These are phyloP conservation scores for Sander lucioperca DNA, from an alignment of 2,113 vertebrate species.

Conservation along the genomic window DNA sequence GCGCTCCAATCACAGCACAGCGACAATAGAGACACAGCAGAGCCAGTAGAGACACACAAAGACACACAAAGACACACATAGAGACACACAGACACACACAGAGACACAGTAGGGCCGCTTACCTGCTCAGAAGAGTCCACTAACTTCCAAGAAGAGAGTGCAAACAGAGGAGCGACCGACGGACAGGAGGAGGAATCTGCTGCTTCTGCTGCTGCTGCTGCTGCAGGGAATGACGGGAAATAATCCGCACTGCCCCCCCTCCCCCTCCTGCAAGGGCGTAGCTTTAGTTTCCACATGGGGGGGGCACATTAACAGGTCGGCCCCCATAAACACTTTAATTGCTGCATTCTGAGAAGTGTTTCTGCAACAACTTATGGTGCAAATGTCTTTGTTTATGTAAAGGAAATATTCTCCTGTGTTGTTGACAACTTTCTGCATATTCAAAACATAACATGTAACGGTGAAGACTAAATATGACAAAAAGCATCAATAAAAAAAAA, in stretches of 20 bases:
- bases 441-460: too few relatives aligned
- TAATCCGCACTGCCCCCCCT: slow-evolving; percentile 73
- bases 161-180: slow-evolving; percentile 1
- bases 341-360: too few relatives aligned
- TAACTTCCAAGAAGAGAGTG: slow-evolving; percentile 23
- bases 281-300: too few relatives aligned
- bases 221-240: slow-evolving; percentile 77
- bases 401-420: too few relatives aligned
- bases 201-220: slow-evolving; percentile 56
- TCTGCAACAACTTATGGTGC: too few relatives aligned
- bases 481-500: too few relatives aligned
- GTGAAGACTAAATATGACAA: too few relatives aligned
- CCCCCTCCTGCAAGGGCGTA: neutral
- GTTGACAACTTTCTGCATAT: too few relatives aligned
- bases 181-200: neutral
- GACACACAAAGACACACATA: neutral
- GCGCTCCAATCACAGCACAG: slow-evolving; percentile 37
- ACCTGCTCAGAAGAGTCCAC: slow-evolving; percentile 46
- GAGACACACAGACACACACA: neutral
- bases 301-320: too few relatives aligned
- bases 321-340: too few relatives aligned
- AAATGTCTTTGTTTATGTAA: too few relatives aligned
- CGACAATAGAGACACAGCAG: neutral
- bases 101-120: neutral
- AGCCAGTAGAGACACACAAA: neutral